Percentiles rank a stretch among this genome's conserved stretches.
Conservation (phyloP, 2,113 vertebrate species). For the Octodon degus region DNA sequence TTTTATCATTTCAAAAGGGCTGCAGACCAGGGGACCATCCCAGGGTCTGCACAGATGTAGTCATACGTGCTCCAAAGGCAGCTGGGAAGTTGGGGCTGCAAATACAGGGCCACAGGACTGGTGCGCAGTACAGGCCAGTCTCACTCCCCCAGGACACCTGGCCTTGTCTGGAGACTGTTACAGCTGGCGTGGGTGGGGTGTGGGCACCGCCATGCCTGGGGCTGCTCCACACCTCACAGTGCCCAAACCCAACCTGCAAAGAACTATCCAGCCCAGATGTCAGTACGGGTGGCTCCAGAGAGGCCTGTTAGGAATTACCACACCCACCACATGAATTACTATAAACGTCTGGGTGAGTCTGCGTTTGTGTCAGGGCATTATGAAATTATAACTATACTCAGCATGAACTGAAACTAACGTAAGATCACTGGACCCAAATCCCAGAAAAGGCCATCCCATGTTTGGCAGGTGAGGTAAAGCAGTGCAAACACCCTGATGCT, state of each 20-base stretch:
- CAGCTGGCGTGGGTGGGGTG: rapidly evolving
- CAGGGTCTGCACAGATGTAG: rapidly evolving
- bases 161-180: background rate
- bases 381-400: background rate
- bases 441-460: background rate
- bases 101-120: background rate
- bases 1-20: background rate
- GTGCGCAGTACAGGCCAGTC: background rate
- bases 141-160: rapidly evolving
- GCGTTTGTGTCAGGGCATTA: background rate
- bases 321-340: background rate
- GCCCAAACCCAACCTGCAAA: background rate
- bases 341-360: background rate
- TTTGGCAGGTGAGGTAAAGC: background rate
- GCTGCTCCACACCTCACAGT: rapidly evolving
- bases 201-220: background rate
- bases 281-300: background rate
- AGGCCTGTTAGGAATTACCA: background rate
- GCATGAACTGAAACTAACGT: background rate
- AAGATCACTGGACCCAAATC: background rate
- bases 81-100: rapidly evolving
- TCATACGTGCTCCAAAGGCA: background rate
- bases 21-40: background rate
- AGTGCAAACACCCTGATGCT: background rate
- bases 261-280: background rate